A percentile compares a stretch with the other conserved stretches of the same genome.
Conservation (phyloP, 2,113 vertebrate species). For the Xiphophorus hellerii region DNA sequence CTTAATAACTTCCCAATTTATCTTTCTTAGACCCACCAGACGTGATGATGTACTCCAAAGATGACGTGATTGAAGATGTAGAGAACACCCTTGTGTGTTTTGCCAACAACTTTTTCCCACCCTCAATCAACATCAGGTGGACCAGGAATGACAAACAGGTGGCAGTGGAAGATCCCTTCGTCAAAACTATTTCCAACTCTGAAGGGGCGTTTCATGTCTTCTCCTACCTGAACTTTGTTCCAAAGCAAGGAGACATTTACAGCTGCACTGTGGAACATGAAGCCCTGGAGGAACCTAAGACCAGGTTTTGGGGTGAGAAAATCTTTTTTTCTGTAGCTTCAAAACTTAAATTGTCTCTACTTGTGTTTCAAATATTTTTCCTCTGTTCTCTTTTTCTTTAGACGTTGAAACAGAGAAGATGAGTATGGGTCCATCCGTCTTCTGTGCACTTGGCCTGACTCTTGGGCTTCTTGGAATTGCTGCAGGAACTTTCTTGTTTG, state of each 20-base stretch:
- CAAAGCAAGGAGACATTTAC: slow-evolving; percentile 44
- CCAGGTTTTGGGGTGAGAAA: slow-evolving; percentile 46
- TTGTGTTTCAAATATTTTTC: background rate
- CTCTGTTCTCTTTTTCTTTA: background rate
- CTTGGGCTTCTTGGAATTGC: slow-evolving; percentile 54
- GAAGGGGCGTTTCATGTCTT: slow-evolving; percentile 32
- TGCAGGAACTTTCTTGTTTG: slow-evolving; percentile 48
- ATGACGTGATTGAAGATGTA: slow-evolving; percentile 16
- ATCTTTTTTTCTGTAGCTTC: too few relatives aligned
- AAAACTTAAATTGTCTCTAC: background rate
- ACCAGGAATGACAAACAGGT: slow-evolving; percentile 39
- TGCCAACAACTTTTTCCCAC: slow-evolving; percentile 38
- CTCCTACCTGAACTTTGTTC: slow-evolving; percentile 31
- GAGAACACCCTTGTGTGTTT: slow-evolving; percentile 55
- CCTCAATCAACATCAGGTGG: slow-evolving; percentile 33
- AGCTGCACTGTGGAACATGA: slow-evolving; percentile 51
- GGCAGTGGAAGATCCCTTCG: slow-evolving; percentile 5
- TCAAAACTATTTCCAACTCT: slow-evolving; percentile 7
- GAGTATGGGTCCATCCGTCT: slow-evolving; percentile 14
- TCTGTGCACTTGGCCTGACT: slow-evolving; percentile 43
- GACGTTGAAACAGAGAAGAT: slow-evolving; percentile 28
- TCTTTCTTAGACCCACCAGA: slow-evolving; percentile 31
- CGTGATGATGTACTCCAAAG: slow-evolving; percentile 29
- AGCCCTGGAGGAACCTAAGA: slow-evolving; percentile 8
- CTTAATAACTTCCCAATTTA: background rate